Conservation (phyloP, 2,113 vertebrate genomes). For the Antigone vipio region DNA sequence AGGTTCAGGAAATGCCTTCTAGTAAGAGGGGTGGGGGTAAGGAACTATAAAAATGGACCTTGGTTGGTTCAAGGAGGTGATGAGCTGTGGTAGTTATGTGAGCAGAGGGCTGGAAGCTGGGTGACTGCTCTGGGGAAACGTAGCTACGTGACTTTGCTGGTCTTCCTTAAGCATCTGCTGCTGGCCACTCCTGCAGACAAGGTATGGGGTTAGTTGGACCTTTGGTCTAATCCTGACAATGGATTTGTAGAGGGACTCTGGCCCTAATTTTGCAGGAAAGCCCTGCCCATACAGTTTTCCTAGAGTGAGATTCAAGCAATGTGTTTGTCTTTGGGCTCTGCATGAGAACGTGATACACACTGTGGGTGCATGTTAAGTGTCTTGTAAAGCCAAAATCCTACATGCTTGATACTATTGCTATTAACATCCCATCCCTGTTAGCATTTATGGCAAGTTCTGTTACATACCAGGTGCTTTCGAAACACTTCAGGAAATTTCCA, state of each 20-base stretch:
- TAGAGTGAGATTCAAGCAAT: not conserved
- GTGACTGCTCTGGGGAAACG: accelerated
- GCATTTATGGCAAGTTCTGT: not conserved
- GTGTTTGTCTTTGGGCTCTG: not conserved
- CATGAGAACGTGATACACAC: accelerated
- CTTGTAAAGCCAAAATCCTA: not conserved
- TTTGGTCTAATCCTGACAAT: not conserved
- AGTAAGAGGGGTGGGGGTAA: not conserved
- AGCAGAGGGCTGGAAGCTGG: not conserved
- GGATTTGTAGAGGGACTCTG: not conserved
- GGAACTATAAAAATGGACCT: not conserved
- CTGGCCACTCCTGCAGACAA: too few relatives aligned
- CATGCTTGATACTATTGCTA: not conserved
- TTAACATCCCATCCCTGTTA: accelerated
- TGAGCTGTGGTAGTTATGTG: accelerated
- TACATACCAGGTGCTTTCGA: not conserved
- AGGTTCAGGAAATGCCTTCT: not conserved
- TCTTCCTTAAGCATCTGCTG: not conserved
- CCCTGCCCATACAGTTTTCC: not conserved
- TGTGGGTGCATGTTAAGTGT: accelerated
- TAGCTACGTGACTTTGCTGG: accelerated
- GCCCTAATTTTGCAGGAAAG: not conserved
- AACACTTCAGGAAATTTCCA: not conserved
- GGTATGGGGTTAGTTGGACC: accelerated
- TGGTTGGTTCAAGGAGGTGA: not conserved